Percentiles rank a stretch among this genome's conserved stretches.
These are phyloP conservation scores for Hassar affinis DNA, from an alignment of 2,113 vertebrate genomes.

Conservation along the genomic window DNA sequence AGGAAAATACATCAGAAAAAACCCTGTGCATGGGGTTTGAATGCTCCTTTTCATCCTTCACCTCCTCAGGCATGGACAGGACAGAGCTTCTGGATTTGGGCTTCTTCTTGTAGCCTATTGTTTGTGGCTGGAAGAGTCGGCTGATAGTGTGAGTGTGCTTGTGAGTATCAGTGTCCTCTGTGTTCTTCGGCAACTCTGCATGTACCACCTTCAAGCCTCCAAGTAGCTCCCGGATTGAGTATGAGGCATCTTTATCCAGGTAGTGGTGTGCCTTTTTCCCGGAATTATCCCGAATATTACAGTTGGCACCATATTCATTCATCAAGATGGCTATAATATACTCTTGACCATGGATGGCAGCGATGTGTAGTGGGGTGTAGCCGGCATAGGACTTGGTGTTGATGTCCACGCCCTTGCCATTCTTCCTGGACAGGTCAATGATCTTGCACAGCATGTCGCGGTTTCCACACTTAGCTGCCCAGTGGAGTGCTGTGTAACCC, in stretches of 20 bases:
- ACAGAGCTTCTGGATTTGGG: constrained; percentile 71
- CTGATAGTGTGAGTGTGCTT: constrained; percentile 80
- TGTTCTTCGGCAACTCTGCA: constrained; percentile 48
- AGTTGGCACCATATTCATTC: constrained; percentile 72
- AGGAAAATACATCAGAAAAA: constrained; percentile 63
- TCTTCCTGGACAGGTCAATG: constrained; percentile 68
- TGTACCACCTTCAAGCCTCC: constrained; percentile 63
- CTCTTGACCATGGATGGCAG: constrained; percentile 81
- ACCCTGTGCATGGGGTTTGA: constrained; percentile 56
- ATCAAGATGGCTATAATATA: constrained; percentile 77
- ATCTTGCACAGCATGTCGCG: constrained; percentile 78
- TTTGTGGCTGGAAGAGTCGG: constrained; percentile 78
- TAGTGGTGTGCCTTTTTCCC: constrained; percentile 88
- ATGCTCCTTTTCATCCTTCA: constrained; percentile 54
- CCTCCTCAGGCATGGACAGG: constrained; percentile 65
- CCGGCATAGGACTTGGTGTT: constrained; percentile 80
- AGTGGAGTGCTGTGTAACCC: constrained; percentile 91
- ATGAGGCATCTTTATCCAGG: constrained; percentile 68
- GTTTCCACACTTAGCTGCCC: constrained; percentile 89
- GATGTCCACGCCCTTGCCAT: constrained; percentile 70
- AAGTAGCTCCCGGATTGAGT: constrained; percentile 71
- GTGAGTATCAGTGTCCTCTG: constrained; percentile 78
- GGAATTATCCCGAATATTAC: constrained; percentile 81
- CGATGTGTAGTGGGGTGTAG: constrained; percentile 90
- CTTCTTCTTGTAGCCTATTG: constrained; percentile 73